These are phyloP conservation scores for Gymnocephalus cernua DNA, from an alignment of 2,113 vertebrate genomes.

Conservation along the genomic window DNA sequence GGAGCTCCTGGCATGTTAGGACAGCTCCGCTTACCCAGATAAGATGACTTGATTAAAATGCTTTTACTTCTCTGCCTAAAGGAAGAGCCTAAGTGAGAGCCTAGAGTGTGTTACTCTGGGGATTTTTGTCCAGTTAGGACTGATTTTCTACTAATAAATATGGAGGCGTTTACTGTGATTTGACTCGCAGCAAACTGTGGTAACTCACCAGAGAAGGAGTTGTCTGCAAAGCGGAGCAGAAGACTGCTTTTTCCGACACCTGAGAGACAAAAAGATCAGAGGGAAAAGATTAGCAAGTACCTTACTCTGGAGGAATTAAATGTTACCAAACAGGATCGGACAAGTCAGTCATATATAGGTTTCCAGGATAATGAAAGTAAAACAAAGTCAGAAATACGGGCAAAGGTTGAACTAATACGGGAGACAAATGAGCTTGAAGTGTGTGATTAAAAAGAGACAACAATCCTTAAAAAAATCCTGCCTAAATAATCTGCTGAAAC, in stretches of 20 bases:
- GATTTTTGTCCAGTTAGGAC: neutral
- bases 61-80: neutral
- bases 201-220: constrained; percentile 88
- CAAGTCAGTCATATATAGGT: neutral
- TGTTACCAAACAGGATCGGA: neutral
- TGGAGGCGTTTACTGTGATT: neutral
- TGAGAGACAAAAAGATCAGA: constrained; percentile 57
- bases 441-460: neutral
- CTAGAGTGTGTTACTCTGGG: neutral
- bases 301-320: neutral
- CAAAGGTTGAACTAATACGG: neutral
- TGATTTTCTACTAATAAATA: neutral
- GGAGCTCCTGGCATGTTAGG: neutral
- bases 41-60: constrained; percentile 30
- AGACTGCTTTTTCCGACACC: constrained; percentile 92
- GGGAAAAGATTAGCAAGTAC: neutral
- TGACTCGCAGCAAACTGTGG: neutral
- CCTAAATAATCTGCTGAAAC: neutral
- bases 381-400: neutral
- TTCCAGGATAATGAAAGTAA: neutral
- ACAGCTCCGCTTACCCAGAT: constrained; percentile 10
- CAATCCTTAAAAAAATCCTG: neutral
- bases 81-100: neutral
- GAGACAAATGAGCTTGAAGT: neutral
- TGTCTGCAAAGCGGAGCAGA: constrained; percentile 88